Evolutionary conservation across 2,888 invertebrate genomes (phyloP), one percentile per base, ranked within the genome.

Genomic region (Drosophila mimetica): DNA sequence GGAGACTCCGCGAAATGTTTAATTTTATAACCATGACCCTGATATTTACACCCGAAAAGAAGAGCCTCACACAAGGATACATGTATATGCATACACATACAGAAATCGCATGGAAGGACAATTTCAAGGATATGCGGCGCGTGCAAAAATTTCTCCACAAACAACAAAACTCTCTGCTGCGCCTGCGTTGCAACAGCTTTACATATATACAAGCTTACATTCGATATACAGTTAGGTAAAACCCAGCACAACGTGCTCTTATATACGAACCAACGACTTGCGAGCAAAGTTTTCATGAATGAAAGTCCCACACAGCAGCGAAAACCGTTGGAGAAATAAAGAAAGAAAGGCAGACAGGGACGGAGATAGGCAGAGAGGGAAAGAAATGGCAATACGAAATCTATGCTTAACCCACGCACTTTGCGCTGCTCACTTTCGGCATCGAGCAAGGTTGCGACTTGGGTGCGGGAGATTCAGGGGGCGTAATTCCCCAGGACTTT

Each of bases 1-100:
- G 90, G 89, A 90, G 90, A 89, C 89, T 86, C 71, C 63, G 75
- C 67, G 65, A 67, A 87, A 86, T 87, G 85, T 83, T 90, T 87
- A 90, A 89, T 86, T 86, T 89, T 89, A 88, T 89, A 89, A 88
- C 89, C 89, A 87, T 89, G 89, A 89, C 89, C 90, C 89, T 90
- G 90, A 90, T 89, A 89, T 85, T 90, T 88, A 72, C 36, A 48
- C 74, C 37, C 52, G 58, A 44, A 63, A 58, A 32, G 55, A 53
- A 54, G 54, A 32, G 9, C 67, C 61, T 32, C 39, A 39, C 39
- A 39, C 18, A 39, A 39, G 39, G 18, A 50, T 22, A 55, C 13
- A 52, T 41, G 22, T 47, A 66, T 44, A 47, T 69, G 34, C 47
- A 53, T 39, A 36, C 37, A 25, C 60, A 42, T n/a, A 55, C 16